A percentile compares a stretch with the other conserved stretches of the same genome.
Conservation (phyloP, 2,797 vertebrate genomes). For the Myripristis murdjan region DNA sequence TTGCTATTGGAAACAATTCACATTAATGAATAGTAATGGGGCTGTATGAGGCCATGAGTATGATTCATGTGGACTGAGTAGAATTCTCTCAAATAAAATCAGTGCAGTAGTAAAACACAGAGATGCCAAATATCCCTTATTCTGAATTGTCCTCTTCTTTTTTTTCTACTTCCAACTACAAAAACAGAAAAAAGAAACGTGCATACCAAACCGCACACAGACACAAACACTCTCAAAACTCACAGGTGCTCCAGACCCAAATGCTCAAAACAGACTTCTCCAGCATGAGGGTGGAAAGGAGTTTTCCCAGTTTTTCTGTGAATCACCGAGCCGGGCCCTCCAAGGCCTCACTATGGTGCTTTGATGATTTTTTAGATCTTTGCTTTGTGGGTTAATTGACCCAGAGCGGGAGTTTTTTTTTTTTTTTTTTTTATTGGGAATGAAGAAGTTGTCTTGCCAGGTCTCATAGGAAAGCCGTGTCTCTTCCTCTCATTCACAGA, state of each 20-base stretch:
- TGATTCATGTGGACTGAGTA: neutral
- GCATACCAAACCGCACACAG: slow-evolving; percentile 3
- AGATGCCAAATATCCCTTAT: neutral
- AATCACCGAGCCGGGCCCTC: slow-evolving; percentile 57
- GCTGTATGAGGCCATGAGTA: neutral
- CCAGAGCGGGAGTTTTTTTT: slow-evolving; percentile 24
- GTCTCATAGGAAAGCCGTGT: neutral
- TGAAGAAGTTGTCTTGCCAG: slow-evolving; percentile 8
- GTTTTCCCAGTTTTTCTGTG: slow-evolving; percentile 26
- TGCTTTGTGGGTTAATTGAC: slow-evolving; percentile 35
- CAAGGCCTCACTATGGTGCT: slow-evolving; percentile 31
- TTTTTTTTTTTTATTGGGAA: slow-evolving; percentile 30
- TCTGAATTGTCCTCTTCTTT: neutral
- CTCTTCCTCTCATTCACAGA: neutral
- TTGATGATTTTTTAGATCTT: slow-evolving; percentile 57
- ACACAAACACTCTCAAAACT: slow-evolving; percentile 29
- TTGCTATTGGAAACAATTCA: neutral
- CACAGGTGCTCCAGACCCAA: slow-evolving; percentile 54
- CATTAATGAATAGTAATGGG: neutral
- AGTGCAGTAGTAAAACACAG: neutral
- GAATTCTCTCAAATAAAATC: neutral
- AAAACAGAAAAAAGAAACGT: slow-evolving; percentile 27
- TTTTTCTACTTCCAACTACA: slow-evolving; percentile 10
- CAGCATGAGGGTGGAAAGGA: slow-evolving; percentile 53
- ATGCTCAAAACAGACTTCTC: slow-evolving; percentile 46